These are phyloP conservation scores for Cromileptes altivelis DNA, from an alignment of 2,113 vertebrate genomes.

Conservation along the genomic window DNA sequence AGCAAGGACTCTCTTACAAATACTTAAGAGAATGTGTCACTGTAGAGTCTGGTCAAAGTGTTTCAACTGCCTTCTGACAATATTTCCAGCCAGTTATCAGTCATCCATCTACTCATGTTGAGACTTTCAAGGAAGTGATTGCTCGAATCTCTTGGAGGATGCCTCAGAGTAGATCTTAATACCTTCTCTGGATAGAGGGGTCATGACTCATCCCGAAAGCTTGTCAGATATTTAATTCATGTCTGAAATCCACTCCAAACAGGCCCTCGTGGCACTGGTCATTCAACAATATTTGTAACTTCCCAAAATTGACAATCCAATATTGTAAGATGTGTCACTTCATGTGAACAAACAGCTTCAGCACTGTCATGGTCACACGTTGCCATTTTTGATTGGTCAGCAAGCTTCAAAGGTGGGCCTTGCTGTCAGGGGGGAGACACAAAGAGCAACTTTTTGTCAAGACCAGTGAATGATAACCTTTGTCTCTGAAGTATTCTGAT, in stretches of 20 bases:
- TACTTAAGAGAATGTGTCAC: background rate
- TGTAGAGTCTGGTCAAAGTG: background rate
- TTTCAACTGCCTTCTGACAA: background rate
- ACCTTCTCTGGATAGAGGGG: background rate
- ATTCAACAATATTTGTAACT: background rate
- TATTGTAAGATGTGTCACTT: background rate
- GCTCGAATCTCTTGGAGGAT: background rate
- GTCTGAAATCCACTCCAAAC: background rate
- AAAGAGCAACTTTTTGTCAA: background rate
- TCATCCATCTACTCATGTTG: background rate
- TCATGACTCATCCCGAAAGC: background rate
- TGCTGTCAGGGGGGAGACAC: background rate
- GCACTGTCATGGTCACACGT: background rate
- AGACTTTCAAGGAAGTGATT: background rate
- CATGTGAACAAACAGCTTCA: too few relatives aligned
- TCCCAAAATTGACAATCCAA: background rate
- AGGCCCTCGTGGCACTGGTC: too few relatives aligned
- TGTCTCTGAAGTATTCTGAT: background rate
- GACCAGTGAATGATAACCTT: background rate
- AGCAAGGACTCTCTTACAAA: conserved; percentile 15
- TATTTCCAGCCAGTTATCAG: background rate
- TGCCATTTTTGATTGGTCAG: background rate
- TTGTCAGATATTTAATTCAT: background rate
- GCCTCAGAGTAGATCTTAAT: background rate
- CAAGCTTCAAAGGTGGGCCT: background rate